Percentiles rank a stretch among this genome's conserved stretches.
These are phyloP conservation scores for Hydropsyche tenuis DNA, from an alignment of 1,140 invertebrate species.

Conservation along the genomic window DNA sequence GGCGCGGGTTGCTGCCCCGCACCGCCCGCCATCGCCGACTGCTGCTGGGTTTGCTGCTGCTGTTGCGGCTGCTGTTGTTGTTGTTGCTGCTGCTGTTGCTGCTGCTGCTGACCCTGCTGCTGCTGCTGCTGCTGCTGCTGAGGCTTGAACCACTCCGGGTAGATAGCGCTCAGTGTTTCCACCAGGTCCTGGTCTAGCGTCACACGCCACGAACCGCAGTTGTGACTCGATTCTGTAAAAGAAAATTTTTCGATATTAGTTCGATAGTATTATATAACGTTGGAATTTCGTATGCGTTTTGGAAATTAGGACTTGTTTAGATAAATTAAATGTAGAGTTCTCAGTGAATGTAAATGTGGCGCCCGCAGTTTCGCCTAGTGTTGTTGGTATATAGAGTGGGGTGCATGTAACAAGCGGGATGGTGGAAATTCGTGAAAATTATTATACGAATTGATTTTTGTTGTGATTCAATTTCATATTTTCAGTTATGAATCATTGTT, in stretches of 20 bases:
- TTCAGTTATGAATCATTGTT: too few relatives aligned
- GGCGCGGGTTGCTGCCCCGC: conserved; percentile 48
- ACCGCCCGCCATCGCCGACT: conserved; percentile 42
- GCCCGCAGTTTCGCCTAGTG: too few relatives aligned
- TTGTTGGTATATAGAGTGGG: too few relatives aligned
- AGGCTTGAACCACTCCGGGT: conserved; percentile 87
- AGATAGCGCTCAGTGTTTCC: conserved; percentile 86
- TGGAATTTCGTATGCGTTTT: background rate
- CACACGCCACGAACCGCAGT: conserved; percentile 80
- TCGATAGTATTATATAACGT: background rate
- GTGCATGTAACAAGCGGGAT: too few relatives aligned
- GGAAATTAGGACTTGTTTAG: too few relatives aligned
- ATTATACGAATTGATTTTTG: too few relatives aligned
- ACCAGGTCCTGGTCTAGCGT: conserved; percentile 89
- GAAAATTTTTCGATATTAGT: conserved; percentile 32
- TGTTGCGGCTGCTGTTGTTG: conserved; percentile 56
- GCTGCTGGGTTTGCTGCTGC: conserved; percentile 50
- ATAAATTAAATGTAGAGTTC: too few relatives aligned
- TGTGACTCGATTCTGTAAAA: conserved; percentile 78
- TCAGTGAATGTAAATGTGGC: too few relatives aligned
- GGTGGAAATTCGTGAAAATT: too few relatives aligned
- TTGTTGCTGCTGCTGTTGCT: conserved; percentile 58
- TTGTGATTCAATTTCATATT: too few relatives aligned
- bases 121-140: conserved; percentile 55
- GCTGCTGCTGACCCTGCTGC: conserved; percentile 53